Conservation (phyloP, 2,888 invertebrate genomes). For the Hipparchia semele region DNA sequence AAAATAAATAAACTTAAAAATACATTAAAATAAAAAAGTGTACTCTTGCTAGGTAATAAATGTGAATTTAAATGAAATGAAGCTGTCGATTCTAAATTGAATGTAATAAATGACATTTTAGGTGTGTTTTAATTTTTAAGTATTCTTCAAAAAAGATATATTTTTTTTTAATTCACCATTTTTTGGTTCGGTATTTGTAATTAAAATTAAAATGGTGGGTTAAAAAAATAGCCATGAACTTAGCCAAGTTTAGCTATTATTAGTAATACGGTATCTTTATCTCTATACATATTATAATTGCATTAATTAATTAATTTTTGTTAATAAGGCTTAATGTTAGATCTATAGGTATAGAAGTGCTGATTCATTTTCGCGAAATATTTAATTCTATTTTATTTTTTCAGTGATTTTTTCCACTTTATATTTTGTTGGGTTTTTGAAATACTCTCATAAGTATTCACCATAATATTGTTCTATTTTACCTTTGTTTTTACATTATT, state of each 20-base stretch:
- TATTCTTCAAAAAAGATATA: conserved; percentile 35
- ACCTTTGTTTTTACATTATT: too few relatives aligned
- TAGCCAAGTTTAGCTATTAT: conserved; percentile 13
- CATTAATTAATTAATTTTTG: conserved; percentile 21
- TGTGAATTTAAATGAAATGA: conserved; percentile 72
- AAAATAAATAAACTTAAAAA: conserved; percentile 59
- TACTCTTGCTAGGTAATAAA: conserved; percentile 72
- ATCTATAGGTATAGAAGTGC: conserved; percentile 28
- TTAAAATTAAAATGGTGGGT: conserved; percentile 17
- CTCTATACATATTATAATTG: conserved; percentile 18
- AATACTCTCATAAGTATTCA: too few relatives aligned
- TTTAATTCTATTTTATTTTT: not conserved
- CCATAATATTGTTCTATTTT: too few relatives aligned
- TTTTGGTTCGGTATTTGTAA: not conserved
- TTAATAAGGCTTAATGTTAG: conserved; percentile 25
- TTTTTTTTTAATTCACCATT: conserved; percentile 17
- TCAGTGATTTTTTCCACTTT: not conserved
- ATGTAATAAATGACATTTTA: conserved; percentile 77
- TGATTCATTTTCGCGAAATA: conserved; percentile 29
- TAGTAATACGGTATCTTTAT: conserved; percentile 17
- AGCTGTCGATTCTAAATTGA: conserved; percentile 82
- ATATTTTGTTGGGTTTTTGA: not conserved
- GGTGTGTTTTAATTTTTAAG: conserved; percentile 62
- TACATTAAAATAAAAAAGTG: conserved; percentile 61
- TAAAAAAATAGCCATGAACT: conserved; percentile 27